Base-by-base conservation (phyloP, 2,113 vertebrate species). In the Indicator indicator region DNA sequence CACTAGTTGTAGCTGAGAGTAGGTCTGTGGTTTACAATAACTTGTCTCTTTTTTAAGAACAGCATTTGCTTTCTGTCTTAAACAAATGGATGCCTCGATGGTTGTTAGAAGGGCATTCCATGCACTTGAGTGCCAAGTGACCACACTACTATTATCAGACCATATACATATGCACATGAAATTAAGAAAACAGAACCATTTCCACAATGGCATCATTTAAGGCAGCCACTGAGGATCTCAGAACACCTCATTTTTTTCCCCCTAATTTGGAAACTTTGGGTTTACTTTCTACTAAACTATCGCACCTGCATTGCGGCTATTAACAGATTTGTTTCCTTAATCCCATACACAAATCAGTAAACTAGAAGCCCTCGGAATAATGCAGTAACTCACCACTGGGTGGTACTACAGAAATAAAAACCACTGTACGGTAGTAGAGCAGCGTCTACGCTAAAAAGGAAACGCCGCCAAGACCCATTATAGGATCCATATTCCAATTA, bases 271-370 rank as follows among this genome's bases (percentile, higher is more conserved):
- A 8, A 16, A 13, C 54, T 91, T 32, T 9, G 6, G n/a, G 50
- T 68, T 71, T 30, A 68, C 54, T 67, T 77, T 44, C 44, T 62
- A 11, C 27, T 32, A 5, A 64, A 12, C 23, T 26, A 18, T 2
- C 1, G 27, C 50, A 78, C 90, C 90, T 96, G 92, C 95, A 95
- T 95, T 96, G 92, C 54, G 46, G 83, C 80, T 86, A 86, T 89
- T 87, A 93, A 81, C 84, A 79, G 56, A 32, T 81, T 55, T 48
- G 42, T 38, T 82, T 4, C 52, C 60, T 86, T 64, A 74, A 38
- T 46, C 24, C 58, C 5, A 5, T 0, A 9, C 21, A 5, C 4
- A 8, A 77, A 19, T 21, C 40, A 2, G 50, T 16, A 2, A 56
- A 19, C 4, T 5, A 1, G 24, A 11, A 52, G 11, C 30, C 5